These are phyloP conservation scores for Epizoanthus rinbou DNA, from an alignment of 92 coral and sea anemone species.

Conservation along the genomic window DNA sequence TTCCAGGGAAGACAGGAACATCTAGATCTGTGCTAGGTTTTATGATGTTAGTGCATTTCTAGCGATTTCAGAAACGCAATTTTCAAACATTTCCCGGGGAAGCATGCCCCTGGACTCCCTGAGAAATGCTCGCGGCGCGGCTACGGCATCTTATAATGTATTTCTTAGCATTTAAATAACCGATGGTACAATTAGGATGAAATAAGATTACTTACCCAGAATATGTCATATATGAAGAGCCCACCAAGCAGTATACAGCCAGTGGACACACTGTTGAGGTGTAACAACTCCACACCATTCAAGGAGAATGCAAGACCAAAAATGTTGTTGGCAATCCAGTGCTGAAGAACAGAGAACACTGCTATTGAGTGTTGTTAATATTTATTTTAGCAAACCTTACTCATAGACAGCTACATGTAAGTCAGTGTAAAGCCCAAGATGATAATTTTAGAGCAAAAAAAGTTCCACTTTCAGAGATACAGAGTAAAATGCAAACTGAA, in stretches of 20 bases:
- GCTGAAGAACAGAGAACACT: slow-evolving; percentile 55
- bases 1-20: too few relatives aligned
- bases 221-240: slow-evolving; percentile 92
- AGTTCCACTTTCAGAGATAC: neutral
- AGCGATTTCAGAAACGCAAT: too few relatives aligned
- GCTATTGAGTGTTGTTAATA: neutral
- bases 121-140: too few relatives aligned
- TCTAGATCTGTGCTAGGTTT: too few relatives aligned
- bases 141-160: too few relatives aligned
- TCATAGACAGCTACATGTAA: neutral
- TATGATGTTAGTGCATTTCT: too few relatives aligned
- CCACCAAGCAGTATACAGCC: slow-evolving; percentile 98
- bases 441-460: too few relatives aligned
- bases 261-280: slow-evolving; percentile 87
- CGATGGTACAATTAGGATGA: too few relatives aligned
- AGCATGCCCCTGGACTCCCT: too few relatives aligned
- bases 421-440: too few relatives aligned
- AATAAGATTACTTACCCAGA: slow-evolving; percentile 96
- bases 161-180: too few relatives aligned
- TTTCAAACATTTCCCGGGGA: too few relatives aligned
- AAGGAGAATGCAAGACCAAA: slow-evolving; percentile 98
- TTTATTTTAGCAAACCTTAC: neutral
- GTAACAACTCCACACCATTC: slow-evolving; percentile 99
- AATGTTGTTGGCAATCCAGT: slow-evolving; percentile 99
- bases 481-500: neutral